Percentiles rank a stretch among this genome's conserved stretches.
phyloP scores from a whole-genome alignment of 1,140 invertebrate species.

The Chironomus tepperi region DNA sequence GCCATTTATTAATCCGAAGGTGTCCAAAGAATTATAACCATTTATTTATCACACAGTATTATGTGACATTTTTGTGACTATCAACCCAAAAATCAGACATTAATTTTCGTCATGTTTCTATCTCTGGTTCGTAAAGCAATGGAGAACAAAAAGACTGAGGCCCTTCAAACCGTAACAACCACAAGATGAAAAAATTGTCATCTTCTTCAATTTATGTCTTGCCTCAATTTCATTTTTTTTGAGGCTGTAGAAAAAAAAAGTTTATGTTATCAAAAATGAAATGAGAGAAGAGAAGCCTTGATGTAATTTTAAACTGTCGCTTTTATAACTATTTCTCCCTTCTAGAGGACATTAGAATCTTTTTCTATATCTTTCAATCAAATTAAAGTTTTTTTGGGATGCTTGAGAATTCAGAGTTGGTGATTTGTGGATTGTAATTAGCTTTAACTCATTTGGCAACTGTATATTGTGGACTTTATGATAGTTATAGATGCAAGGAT shows the following conservation, averaged over 20 bases:
- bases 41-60: slow-evolving; percentile 10
- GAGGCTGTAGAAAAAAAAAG: not conserved
- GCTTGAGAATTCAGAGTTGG: not conserved
- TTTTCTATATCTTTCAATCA: not conserved
- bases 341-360: not conserved
- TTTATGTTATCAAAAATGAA: not conserved
- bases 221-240: no score
- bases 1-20: slow-evolving; percentile 7
- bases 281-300: not conserved
- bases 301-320: slow-evolving; percentile 13
- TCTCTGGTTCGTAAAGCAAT: not conserved
- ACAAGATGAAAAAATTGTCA: not conserved
- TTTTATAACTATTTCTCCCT: not conserved
- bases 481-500: no score
- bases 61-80: not conserved
- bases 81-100: slow-evolving; percentile 10
- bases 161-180: not conserved
- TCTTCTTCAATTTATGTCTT: no score
- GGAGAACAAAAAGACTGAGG: not conserved
- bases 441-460: no score
- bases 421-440: no score
- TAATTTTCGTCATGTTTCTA: not conserved
- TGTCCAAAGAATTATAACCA: slow-evolving; percentile 8
- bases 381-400: not conserved
- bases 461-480: no score